Percentiles rank a stretch among this genome's conserved stretches.
Conservation (phyloP, 2,113 vertebrate species). For the Nibea coibor region DNA sequence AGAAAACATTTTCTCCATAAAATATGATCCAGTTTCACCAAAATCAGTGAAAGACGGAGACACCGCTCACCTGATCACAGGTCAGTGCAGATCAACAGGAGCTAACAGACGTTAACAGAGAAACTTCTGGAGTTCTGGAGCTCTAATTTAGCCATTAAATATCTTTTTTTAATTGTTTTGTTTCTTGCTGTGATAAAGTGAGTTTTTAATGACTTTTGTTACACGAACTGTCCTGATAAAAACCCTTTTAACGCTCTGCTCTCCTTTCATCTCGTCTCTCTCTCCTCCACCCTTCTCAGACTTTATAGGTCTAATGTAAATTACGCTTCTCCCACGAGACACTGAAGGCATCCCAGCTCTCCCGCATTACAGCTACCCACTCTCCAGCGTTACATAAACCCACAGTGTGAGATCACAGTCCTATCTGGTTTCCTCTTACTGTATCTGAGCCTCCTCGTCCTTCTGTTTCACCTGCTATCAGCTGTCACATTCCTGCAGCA, state of each 20-base stretch:
- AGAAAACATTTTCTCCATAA: no score
- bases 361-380: slow-evolving; percentile 34
- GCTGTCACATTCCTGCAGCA: slow-evolving; percentile 2
- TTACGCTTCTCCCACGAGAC: slow-evolving; percentile 41
- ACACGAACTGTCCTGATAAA: neutral
- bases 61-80: no score
- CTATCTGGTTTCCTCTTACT: slow-evolving; percentile 47
- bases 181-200: neutral
- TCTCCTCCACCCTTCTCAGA: neutral
- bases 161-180: neutral
- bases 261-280: neutral
- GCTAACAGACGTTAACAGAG: no score
- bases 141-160: neutral
- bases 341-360: slow-evolving; percentile 40
- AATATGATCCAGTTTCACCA: no score
- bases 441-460: slow-evolving; percentile 9
- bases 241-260: neutral
- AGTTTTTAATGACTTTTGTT: neutral
- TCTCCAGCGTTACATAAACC: slow-evolving; percentile 35
- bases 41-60: no score
- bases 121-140: no score
- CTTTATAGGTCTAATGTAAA: slow-evolving; percentile 62
- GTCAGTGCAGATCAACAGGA: no score
- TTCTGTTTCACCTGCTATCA: slow-evolving; percentile 43
- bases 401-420: slow-evolving; percentile 24